phyloP scores from a whole-genome alignment of 2,888 invertebrate species.

The Peribatodes rhomboidaria region DNA sequence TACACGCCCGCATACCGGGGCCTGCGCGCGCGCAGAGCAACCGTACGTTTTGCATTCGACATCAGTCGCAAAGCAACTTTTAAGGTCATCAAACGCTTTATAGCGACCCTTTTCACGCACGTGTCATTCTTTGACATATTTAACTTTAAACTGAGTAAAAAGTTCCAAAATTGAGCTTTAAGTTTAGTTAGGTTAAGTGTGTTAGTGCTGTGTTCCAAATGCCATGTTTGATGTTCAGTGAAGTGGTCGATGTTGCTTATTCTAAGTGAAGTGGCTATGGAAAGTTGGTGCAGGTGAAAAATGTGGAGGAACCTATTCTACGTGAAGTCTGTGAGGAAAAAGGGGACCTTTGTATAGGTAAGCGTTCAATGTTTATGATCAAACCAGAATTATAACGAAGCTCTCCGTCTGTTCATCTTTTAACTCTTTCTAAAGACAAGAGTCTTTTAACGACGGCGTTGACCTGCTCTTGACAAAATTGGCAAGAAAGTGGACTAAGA shows the following conservation, averaged over 20 bases:
- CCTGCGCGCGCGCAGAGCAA: conserved; percentile 76
- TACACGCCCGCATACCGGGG: conserved; percentile 75
- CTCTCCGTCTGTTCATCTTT: background rate
- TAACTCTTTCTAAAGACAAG: too few species aligned
- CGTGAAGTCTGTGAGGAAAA: conserved; percentile 82
- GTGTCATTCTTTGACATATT: conserved; percentile 62
- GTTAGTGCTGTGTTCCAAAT: conserved; percentile 22
- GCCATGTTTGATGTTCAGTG: conserved; percentile 1
- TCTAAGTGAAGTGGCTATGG: conserved; percentile 62
- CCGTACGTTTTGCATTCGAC: conserved; percentile 80
- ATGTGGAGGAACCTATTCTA: conserved; percentile 79
- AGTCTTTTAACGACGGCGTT: too few species aligned
- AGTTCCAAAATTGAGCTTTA: conserved; percentile 2
- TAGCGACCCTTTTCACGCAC: conserved; percentile 59
- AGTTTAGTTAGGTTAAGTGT: conserved; percentile 18
- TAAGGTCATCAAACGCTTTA: conserved; percentile 84
- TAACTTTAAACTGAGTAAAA: conserved; percentile 32
- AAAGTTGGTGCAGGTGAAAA: conserved; percentile 56
- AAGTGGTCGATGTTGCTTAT: conserved; percentile 45
- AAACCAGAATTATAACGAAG: background rate
- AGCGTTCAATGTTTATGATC: conserved; percentile 46
- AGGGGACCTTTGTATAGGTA: conserved; percentile 73
- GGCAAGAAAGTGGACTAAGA: background rate
- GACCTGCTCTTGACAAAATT: background rate
- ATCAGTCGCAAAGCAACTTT: conserved; percentile 80